These are phyloP conservation scores for Anser brachyrhynchus DNA, from an alignment of 2,113 vertebrate species.

Conservation along the genomic window DNA sequence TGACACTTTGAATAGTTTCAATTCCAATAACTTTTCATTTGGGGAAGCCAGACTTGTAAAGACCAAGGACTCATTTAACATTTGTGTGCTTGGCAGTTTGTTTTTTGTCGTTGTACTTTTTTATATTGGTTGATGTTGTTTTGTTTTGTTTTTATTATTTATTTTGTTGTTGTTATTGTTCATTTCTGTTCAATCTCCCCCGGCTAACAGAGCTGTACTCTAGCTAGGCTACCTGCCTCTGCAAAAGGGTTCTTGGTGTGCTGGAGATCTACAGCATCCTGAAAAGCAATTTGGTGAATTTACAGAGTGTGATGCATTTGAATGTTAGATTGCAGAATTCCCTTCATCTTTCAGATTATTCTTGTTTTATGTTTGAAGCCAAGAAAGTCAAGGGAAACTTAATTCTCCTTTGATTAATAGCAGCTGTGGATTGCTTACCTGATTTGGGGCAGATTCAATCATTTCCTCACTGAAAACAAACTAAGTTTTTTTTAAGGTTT, in stretches of 20 bases:
- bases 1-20: background rate
- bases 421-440: constrained; percentile 68
- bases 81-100: background rate
- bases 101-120: background rate
- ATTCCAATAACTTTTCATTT: background rate
- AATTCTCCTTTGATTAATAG: constrained; percentile 83
- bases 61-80: background rate
- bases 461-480: constrained; percentile 64
- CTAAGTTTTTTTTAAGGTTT: constrained; percentile 64
- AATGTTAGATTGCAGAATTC: constrained; percentile 61
- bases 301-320: background rate
- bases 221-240: background rate
- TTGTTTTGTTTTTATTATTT: too few species aligned
- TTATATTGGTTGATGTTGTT: background rate
- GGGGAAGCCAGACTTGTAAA: background rate
- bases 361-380: constrained; percentile 62
- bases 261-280: background rate
- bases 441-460: constrained; percentile 71
- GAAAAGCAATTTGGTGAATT: background rate
- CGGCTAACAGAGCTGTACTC: background rate
- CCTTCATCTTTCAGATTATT: constrained; percentile 61
- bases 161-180: background rate
- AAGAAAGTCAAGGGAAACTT: constrained; percentile 82
- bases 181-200: background rate
- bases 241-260: background rate